Conservation (phyloP, 1,140 invertebrate species). For the Scaptomyza graminum region DNA sequence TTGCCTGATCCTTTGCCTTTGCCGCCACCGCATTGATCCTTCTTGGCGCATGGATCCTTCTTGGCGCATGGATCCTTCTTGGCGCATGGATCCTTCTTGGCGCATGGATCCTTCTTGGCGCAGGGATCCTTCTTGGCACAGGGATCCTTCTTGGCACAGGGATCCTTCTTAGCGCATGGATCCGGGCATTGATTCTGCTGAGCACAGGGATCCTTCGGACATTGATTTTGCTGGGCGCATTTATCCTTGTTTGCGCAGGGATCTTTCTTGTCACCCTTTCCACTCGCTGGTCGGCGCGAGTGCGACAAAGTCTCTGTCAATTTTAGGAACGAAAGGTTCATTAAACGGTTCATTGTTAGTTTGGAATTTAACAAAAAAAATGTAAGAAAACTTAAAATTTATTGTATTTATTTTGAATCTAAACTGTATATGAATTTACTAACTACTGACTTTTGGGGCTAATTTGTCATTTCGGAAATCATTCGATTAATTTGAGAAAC, state of each 20-base stretch:
- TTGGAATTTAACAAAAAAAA: neutral
- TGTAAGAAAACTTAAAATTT: neutral
- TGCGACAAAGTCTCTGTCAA: slow-evolving; percentile 6
- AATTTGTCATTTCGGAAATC: too few species aligned
- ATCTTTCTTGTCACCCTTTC: neutral
- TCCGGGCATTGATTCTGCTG: neutral
- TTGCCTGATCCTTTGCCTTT: neutral
- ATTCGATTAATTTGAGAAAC: slow-evolving; percentile 3
- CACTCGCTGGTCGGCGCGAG: neutral
- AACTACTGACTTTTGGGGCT: neutral
- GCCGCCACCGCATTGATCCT: slow-evolving; percentile 3
- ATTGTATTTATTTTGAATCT: neutral
- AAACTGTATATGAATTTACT: neutral
- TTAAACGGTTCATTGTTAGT: slow-evolving; percentile 30
- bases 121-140: neutral
- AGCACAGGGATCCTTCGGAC: slow-evolving; percentile 1
- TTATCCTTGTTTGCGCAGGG: neutral
- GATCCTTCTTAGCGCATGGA: neutral
- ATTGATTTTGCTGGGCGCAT: neutral
- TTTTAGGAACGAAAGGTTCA: slow-evolving; percentile 1
- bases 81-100: too few species aligned
- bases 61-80: too few species aligned
- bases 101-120: neutral
- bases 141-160: too few species aligned
- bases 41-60: neutral